These are phyloP conservation scores for Mongoloraphidia duomilia DNA, from an alignment of 2,888 invertebrate species.

Conservation along the genomic window DNA sequence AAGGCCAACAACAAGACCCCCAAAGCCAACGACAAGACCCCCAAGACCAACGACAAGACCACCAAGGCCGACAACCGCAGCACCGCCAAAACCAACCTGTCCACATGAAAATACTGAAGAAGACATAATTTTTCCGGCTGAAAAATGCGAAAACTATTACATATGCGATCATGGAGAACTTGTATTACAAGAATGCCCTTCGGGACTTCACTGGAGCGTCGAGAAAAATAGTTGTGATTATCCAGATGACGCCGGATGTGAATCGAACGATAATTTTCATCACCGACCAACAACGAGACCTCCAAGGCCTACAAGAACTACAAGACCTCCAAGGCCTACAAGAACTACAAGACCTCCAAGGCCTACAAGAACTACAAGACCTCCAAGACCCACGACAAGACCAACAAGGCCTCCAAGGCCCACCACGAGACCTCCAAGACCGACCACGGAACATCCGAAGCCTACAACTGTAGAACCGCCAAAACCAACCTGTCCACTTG, in stretches of 20 bases:
- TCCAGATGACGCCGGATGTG: slow-evolving; percentile 1
- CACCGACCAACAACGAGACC: not conserved
- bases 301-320: not conserved
- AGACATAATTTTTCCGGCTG: not conserved
- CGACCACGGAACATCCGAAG: too few relatives aligned
- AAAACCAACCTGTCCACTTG: not conserved
- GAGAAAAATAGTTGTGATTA: slow-evolving; percentile 2
- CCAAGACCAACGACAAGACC: too few relatives aligned
- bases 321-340: not conserved
- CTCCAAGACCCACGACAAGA: not conserved
- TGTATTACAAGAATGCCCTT: not conserved
- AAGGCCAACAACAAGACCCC: not conserved
- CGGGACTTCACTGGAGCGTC: not conserved
- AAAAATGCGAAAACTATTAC: not conserved
- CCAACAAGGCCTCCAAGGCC: not conserved
- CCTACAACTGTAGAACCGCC: too few relatives aligned
- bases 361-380: not conserved
- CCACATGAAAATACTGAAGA: not conserved
- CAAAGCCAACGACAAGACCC: not conserved
- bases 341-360: not conserved
- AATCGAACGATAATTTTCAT: not conserved
- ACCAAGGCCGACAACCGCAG: too few relatives aligned
- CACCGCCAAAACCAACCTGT: too few relatives aligned
- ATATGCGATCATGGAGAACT: not conserved
- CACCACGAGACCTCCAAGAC: too few relatives aligned